Conservation (phyloP, 2,113 vertebrate species). For the Beaufortia kweichowensis region DNA sequence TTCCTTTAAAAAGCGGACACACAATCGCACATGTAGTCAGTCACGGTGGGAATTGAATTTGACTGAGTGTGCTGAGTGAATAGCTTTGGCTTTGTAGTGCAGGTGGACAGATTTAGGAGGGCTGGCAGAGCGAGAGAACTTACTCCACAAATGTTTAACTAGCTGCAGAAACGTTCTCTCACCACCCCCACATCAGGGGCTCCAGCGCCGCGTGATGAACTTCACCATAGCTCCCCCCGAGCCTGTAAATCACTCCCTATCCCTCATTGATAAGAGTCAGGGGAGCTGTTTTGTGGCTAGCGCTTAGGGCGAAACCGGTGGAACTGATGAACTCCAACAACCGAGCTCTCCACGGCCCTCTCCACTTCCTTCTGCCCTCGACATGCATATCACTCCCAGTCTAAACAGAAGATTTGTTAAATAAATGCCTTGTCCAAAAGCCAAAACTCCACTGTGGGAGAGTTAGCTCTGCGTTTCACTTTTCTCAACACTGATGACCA, state of each 20-base stretch:
- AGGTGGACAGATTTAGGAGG: constrained; percentile 61
- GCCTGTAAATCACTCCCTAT: constrained; percentile 54
- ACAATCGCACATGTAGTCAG: neutral
- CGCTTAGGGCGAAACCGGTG: neutral
- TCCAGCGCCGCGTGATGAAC: constrained; percentile 45
- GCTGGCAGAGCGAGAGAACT: constrained; percentile 39
- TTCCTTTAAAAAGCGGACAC: constrained; percentile 23
- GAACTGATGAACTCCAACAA: constrained; percentile 20
- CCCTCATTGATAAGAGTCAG: constrained; percentile 31
- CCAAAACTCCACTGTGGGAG: neutral
- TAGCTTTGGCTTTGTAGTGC: constrained; percentile 35
- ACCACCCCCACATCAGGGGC: constrained; percentile 40
- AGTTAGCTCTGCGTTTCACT: neutral
- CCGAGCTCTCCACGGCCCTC: constrained; percentile 9
- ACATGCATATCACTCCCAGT: constrained; percentile 30
- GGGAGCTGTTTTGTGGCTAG: constrained; percentile 39
- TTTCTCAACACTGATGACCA: neutral
- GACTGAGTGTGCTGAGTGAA: constrained; percentile 47
- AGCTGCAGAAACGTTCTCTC: constrained; percentile 51
- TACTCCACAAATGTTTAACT: constrained; percentile 57
- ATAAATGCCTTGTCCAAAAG: constrained; percentile 11
- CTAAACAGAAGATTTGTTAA: constrained; percentile 39
- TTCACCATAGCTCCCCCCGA: constrained; percentile 44
- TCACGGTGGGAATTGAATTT: constrained; percentile 20
- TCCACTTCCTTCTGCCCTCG: constrained; percentile 20